Conservation (phyloP, 2,797 vertebrate species). For the Alauda arvensis region DNA sequence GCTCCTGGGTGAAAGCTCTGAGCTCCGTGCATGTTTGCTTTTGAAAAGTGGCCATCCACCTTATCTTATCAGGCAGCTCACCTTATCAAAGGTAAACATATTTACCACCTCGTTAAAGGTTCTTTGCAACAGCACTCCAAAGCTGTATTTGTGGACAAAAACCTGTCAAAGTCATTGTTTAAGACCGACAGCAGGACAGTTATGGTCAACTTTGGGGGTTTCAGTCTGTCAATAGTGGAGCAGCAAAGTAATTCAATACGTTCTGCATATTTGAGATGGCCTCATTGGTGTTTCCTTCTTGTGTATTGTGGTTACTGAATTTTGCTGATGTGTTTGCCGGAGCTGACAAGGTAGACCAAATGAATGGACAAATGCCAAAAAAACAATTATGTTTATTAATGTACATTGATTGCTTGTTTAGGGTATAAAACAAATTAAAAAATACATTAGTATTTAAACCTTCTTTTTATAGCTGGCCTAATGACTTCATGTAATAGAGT, state of each 20-base stretch:
- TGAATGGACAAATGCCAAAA: conserved; percentile 85
- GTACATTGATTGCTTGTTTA: conserved; percentile 89
- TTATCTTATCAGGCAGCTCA: conserved; percentile 81
- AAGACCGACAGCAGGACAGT: not conserved
- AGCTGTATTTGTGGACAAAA: conserved; percentile 79
- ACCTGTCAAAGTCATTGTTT: conserved; percentile 67
- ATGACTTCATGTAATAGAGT: conserved; percentile 64
- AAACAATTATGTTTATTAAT: conserved; percentile 89
- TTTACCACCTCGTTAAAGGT: conserved; percentile 86
- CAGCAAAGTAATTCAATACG: conserved; percentile 72
- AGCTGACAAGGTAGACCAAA: conserved; percentile 73
- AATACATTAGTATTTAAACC: conserved; percentile 79
- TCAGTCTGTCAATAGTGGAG: conserved; percentile 56
- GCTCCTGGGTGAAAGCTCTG: not conserved
- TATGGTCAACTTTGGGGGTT: conserved; percentile 64
- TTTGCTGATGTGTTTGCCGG: conserved; percentile 58
- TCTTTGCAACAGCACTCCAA: conserved; percentile 81
- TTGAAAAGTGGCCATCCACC: conserved; percentile 72
- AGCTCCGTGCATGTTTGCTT: conserved; percentile 68
- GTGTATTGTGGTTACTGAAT: conserved; percentile 62
- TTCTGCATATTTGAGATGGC: conserved; percentile 67
- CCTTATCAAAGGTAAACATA: conserved; percentile 96
- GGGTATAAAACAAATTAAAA: conserved; percentile 84
- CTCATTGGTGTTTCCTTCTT: conserved; percentile 42
- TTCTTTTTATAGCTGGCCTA: conserved; percentile 68